phyloP scores from a whole-genome alignment of 2,888 invertebrate species.

The Synanthedon andrenaeformis region DNA sequence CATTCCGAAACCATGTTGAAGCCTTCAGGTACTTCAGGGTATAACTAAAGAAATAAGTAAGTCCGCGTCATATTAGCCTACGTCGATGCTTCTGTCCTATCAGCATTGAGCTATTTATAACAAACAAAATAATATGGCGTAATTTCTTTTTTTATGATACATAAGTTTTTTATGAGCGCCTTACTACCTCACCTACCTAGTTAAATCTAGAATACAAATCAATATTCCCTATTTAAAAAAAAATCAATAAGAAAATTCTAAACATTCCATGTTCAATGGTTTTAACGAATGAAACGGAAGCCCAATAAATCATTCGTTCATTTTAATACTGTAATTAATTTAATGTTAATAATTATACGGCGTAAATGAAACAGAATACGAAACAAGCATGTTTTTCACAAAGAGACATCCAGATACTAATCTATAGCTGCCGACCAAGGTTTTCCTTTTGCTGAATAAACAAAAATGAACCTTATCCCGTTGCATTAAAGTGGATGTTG shows the following conservation, averaged over 20 bases:
- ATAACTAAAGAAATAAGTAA: too few relatives aligned
- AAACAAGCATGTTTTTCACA: conserved; percentile 48
- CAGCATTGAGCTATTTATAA: too few relatives aligned
- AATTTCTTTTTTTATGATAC: too few relatives aligned
- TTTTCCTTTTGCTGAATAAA: neutral
- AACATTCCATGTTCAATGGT: neutral
- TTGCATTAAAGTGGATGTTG: conserved; percentile 16
- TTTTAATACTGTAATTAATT: conserved; percentile 19
- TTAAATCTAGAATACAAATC: too few relatives aligned
- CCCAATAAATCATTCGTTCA: too few relatives aligned
- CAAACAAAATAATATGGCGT: too few relatives aligned
- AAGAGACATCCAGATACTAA: conserved; percentile 53
- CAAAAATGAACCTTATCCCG: conserved; percentile 16
- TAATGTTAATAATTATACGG: conserved; percentile 33
- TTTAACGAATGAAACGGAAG: neutral
- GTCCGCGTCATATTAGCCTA: too few relatives aligned
- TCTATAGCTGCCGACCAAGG: conserved; percentile 15
- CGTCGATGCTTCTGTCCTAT: too few relatives aligned
- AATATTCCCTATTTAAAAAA: neutral
- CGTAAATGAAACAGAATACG: conserved; percentile 45
- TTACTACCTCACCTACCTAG: too few relatives aligned
- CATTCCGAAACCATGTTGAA: too few relatives aligned
- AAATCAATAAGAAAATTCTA: neutral
- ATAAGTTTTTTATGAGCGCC: too few relatives aligned
- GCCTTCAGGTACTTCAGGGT: too few relatives aligned